phyloP scores from a whole-genome alignment of 1,140 invertebrate species.

The Goniozus legneri region DNA sequence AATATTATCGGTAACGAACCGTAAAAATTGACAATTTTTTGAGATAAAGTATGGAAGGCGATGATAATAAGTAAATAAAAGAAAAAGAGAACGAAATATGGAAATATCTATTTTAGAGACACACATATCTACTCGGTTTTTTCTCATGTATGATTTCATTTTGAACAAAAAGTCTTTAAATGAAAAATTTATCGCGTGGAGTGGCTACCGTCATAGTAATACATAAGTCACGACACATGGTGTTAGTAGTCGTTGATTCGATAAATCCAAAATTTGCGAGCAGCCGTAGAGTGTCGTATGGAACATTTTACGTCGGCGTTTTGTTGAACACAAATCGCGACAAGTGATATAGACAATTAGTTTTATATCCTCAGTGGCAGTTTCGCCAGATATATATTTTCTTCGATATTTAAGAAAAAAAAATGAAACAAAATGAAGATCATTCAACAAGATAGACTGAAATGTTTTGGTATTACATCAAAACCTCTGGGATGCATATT shows the following conservation, averaged over 20 bases:
- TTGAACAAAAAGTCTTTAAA: conserved; percentile 1
- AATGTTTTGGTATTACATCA: no score
- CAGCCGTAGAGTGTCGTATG: neutral
- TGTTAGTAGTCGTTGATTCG: conserved; percentile 9
- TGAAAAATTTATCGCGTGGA: conserved; percentile 8
- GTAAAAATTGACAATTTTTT: conserved; percentile 19
- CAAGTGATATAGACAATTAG: conserved; percentile 11
- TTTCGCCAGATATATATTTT: conserved; percentile 4
- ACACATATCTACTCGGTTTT: conserved; percentile 38
- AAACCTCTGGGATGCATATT: no score
- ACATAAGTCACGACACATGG: neutral
- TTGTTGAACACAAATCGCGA: neutral
- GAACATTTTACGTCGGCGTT: conserved; percentile 1
- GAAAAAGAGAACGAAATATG: conserved; percentile 19
- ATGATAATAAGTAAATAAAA: conserved; percentile 29
- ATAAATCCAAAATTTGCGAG: conserved; percentile 7
- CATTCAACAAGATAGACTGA: neutral
- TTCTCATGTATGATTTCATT: conserved; percentile 16
- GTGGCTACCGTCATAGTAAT: neutral
- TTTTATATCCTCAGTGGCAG: conserved; percentile 11
- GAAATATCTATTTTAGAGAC: conserved; percentile 37
- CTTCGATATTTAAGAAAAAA: neutral
- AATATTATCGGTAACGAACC: conserved; percentile 25
- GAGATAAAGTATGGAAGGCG: conserved; percentile 24
- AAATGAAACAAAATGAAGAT: neutral